Conservation (phyloP, 2,797 vertebrate genomes). For the Pangasius sanitwongsei region DNA sequence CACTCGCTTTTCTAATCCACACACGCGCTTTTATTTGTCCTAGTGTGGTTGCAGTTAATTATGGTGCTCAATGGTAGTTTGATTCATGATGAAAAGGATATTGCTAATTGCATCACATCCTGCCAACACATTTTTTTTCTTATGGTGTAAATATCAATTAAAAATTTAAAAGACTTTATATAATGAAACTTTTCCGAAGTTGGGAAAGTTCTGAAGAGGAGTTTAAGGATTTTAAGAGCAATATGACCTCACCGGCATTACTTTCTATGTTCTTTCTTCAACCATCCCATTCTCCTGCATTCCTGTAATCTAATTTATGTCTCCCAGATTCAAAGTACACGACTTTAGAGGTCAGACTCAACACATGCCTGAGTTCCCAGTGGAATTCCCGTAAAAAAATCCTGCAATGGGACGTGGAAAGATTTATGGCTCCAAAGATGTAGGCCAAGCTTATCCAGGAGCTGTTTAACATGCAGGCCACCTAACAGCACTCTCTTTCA, state of each 20-base stretch:
- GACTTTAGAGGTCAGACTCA: slow-evolving; percentile 79
- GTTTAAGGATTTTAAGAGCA: slow-evolving; percentile 10
- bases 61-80: slow-evolving; percentile 42
- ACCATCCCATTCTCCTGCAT: slow-evolving; percentile 66
- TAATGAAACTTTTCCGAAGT: not conserved
- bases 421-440: slow-evolving; percentile 75
- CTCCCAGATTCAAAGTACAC: slow-evolving; percentile 74
- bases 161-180: not conserved
- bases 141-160: slow-evolving; percentile 21
- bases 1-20: slow-evolving; percentile 40
- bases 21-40: slow-evolving; percentile 46
- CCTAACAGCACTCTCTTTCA: slow-evolving; percentile 62
- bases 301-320: slow-evolving; percentile 79
- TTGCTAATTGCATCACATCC: slow-evolving; percentile 37
- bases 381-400: slow-evolving; percentile 78
- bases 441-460: slow-evolving; percentile 68
- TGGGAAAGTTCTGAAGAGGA: not conserved
- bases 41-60: slow-evolving; percentile 43
- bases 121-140: slow-evolving; percentile 11
- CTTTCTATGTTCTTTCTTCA: slow-evolving; percentile 52
- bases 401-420: slow-evolving; percentile 72
- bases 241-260: slow-evolving; percentile 32
- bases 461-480: slow-evolving; percentile 73
- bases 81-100: slow-evolving; percentile 40
- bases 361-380: slow-evolving; percentile 82